Evolutionary conservation across 64 coral and sea anemone genomes (phyloP).

Genomic region (Porites lutea): DNA sequence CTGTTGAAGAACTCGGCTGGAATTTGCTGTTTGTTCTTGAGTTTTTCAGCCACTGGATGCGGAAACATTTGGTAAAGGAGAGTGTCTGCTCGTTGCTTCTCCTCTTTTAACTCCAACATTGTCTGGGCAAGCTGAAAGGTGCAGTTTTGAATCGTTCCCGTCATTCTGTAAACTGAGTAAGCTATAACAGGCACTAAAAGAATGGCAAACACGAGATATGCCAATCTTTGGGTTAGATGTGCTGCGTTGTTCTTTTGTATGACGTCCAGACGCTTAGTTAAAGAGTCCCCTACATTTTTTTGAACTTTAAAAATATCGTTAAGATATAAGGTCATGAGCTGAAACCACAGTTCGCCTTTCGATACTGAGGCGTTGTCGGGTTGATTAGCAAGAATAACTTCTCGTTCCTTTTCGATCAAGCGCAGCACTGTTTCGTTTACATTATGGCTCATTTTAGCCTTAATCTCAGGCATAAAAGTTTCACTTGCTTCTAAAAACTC

Average conservation of each 20-base stretch:
- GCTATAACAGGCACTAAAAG: constrained; percentile 30
- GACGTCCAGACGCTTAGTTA: not conserved
- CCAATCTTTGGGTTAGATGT: not conserved
- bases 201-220: constrained; percentile 30
- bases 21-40: constrained; percentile 60
- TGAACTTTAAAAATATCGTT: constrained; percentile 60
- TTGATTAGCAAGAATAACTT: constrained; percentile 43
- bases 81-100: constrained; percentile 45
- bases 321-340: constrained; percentile 55
- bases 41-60: constrained; percentile 63
- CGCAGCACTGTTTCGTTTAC: not conserved
- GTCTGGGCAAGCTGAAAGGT: constrained; percentile 39
- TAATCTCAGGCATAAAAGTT: constrained; percentile 56
- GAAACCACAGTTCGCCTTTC: constrained; percentile 47
- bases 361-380: not conserved
- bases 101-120: constrained; percentile 62
- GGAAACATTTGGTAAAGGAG: constrained; percentile 76
- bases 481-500: constrained; percentile 34
- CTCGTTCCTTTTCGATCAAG: constrained; percentile 4
- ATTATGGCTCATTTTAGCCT: not conserved
- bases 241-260: not conserved
- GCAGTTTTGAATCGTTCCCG: constrained; percentile 68
- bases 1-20: constrained; percentile 63
- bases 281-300: not conserved
- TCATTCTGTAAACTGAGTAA: constrained; percentile 43